Evolutionary conservation across 2,797 vertebrate genomes (phyloP).

Genomic region (Merluccius polli): DNA sequence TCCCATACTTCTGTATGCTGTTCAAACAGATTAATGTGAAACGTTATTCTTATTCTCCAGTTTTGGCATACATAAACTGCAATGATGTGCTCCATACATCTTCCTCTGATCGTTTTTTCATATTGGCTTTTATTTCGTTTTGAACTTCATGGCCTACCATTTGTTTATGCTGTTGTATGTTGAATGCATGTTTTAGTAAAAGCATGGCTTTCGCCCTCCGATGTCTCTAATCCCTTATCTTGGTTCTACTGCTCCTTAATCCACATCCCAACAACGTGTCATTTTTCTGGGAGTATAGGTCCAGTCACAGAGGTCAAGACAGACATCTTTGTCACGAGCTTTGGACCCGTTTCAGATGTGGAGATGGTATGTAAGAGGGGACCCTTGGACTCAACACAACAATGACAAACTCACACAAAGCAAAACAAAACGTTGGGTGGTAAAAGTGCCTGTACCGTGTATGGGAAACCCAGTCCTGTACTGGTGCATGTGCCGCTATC

Average conservation of each 20-base stretch:
- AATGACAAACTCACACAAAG: not conserved
- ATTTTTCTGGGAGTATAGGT: conserved; percentile 52
- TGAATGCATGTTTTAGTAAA: too few species aligned
- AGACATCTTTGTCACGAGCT: conserved; percentile 84
- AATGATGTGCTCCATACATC: not conserved
- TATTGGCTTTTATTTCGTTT: not conserved
- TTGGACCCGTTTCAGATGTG: conserved; percentile 83
- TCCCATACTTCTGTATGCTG: not conserved
- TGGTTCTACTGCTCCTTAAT: conserved; percentile 4
- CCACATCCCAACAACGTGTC: not conserved
- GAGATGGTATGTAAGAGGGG: conserved; percentile 78
- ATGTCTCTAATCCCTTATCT: too few species aligned
- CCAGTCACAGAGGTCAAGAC: conserved; percentile 82
- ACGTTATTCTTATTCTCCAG: too few species aligned
- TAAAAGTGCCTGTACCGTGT: not conserved
- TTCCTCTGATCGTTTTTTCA: not conserved
- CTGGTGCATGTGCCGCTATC: not conserved
- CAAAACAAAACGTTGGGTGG: too few species aligned
- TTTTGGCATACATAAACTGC: not conserved
- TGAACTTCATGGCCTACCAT: not conserved
- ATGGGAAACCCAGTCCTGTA: not conserved
- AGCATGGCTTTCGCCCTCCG: too few species aligned
- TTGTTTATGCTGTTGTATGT: not conserved
- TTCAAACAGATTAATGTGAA: not conserved
- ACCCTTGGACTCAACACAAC: not conserved